Evolutionary conservation across 2,113 vertebrate species (phyloP), one percentile per base, ranked within the genome.

Genomic region (Illadopsis cleaveri): DNA sequence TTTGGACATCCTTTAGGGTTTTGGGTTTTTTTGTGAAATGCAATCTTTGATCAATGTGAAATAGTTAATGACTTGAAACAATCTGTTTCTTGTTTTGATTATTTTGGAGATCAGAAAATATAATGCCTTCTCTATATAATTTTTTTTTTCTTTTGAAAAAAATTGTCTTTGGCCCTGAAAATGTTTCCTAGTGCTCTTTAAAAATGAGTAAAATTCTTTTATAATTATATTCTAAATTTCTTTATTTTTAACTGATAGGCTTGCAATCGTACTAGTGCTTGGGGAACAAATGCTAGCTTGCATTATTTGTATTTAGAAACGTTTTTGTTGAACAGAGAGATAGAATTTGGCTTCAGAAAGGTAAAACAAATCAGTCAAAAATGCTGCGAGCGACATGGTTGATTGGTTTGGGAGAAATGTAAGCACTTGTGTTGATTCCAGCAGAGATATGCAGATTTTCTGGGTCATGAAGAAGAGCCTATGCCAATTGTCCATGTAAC

Each of bases 361-460:
- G 15, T 53, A 71, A 79, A 94, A 64, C 31, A 90, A 82, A 69
- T 82, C 22, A 30, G 24, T 60, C 15, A 65, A 38, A 92, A 86
- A 35, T 48, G 19, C 33, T 81, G 11, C 0, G 6, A 66, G 58
- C 0, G 0, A 20, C 16, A 5, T 25, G 38, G 31, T n/a, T 84
- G 10, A 12, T 18, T 84, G 19, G 6, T 13, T 89, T 21, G 42
- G 57, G 24, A 76, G 30, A 88, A 92, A 68, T 64, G 2, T 7
- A 85, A 56, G 35, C 37, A 68, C 35, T 79, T 64, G 31, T 75
- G 19, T 33, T 81, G 51, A 75, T 82, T 94, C 47, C 53, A 61
- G 28, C 17, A 75, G 65, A 70, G 50, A 53, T 15, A 31, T 7
- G 15, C 60, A 72, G 57, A 75, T 93, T 75, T 83, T 68, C 44